Evolutionary conservation across 1,140 invertebrate species (phyloP).

Genomic region (Dinothrombium tinctorium): DNA sequence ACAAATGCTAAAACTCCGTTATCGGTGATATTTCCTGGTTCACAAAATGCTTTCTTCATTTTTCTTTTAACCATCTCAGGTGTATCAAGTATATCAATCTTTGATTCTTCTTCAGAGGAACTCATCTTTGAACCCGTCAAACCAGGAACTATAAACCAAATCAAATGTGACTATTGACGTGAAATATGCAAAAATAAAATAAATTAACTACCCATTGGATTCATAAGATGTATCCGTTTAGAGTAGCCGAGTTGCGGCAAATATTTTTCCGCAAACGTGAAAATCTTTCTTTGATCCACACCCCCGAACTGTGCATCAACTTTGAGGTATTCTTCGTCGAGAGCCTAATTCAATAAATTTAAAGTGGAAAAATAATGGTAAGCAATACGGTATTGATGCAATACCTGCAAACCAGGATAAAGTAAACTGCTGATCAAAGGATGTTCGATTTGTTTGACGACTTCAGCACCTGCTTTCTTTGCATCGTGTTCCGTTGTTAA

Average conservation of each 20-base stretch:
- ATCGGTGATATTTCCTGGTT: slow-evolving; percentile 79
- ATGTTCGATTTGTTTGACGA: slow-evolving; percentile 92
- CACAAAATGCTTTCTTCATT: slow-evolving; percentile 93
- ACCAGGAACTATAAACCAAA: slow-evolving; percentile 26
- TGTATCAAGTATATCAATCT: slow-evolving; percentile 86
- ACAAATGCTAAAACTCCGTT: slow-evolving; percentile 87
- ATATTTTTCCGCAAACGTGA: slow-evolving; percentile 94
- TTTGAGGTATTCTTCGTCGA: slow-evolving; percentile 94
- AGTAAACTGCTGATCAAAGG: slow-evolving; percentile 80
- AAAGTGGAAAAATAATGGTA: slow-evolving; percentile 1
- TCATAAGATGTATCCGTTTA: slow-evolving; percentile 93
- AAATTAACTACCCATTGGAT: slow-evolving; percentile 66
- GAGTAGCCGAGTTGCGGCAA: slow-evolving; percentile 71
- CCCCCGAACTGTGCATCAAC: slow-evolving; percentile 98
- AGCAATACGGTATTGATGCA: background rate
- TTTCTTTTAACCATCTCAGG: slow-evolving; percentile 74
- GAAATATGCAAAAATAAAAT: slow-evolving; percentile 4
- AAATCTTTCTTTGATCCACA: slow-evolving; percentile 96
- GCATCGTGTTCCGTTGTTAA: slow-evolving; percentile 93
- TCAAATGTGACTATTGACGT: background rate
- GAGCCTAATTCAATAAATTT: slow-evolving; percentile 34
- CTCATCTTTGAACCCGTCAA: slow-evolving; percentile 73
- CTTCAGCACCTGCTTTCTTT: slow-evolving; percentile 94
- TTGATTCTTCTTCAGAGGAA: slow-evolving; percentile 90
- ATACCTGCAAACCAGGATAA: slow-evolving; percentile 62